These are phyloP conservation scores for Temnothorax curvispinosus DNA, from an alignment of 1,140 invertebrate species.

Conservation along the genomic window DNA sequence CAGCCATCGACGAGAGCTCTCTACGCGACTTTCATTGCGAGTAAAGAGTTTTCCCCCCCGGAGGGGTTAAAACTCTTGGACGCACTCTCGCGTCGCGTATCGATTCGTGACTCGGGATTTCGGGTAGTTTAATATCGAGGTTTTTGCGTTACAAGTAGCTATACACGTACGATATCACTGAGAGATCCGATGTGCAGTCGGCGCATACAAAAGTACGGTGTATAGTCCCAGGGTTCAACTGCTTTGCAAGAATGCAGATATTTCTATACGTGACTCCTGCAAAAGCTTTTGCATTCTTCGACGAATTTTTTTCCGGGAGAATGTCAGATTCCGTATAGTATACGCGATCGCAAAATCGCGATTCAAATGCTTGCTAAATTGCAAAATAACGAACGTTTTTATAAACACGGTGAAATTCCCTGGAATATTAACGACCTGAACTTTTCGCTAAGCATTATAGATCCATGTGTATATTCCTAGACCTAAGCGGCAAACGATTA, in stretches of 20 bases:
- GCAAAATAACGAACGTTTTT: not conserved
- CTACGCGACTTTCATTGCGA: not conserved
- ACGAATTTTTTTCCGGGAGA: not conserved
- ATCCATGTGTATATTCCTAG: not conserved
- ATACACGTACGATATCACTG: not conserved
- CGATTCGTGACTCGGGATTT: constrained; percentile 5
- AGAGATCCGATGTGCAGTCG: not conserved
- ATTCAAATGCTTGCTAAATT: not conserved
- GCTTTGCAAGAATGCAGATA: not conserved
- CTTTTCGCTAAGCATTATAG: not conserved
- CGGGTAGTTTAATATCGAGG: constrained; percentile 6
- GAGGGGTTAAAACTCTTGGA: not conserved
- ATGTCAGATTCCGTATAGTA: too few species aligned
- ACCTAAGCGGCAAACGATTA: not conserved
- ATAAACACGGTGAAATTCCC: not conserved
- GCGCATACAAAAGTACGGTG: not conserved
- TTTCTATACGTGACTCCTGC: not conserved
- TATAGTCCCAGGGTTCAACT: not conserved
- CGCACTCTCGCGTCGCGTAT: constrained; percentile 1
- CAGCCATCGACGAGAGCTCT: not conserved
- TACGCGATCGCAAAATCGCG: not conserved
- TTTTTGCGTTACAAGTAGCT: not conserved
- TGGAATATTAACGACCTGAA: not conserved
- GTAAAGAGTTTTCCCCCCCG: not conserved
- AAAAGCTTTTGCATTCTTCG: not conserved